Percentiles rank a stretch among this genome's conserved stretches.
Conservation (phyloP, 2,888 invertebrate species). For the Tenodera sinensis region DNA sequence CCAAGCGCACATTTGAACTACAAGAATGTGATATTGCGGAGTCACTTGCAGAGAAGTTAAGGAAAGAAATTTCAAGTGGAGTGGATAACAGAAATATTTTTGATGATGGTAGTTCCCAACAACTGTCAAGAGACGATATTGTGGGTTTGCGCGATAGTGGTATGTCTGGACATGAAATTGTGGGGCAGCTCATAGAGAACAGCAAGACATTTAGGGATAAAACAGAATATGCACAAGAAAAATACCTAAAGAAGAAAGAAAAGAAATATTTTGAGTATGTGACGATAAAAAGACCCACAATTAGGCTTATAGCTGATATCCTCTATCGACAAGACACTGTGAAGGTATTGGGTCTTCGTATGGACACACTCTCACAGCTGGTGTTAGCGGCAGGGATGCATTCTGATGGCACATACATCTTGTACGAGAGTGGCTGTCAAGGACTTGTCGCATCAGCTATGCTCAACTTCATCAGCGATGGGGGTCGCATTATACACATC, state of each 20-base stretch:
- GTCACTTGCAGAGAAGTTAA: conserved; percentile 58
- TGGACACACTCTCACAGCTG: conserved; percentile 87
- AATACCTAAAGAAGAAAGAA: conserved; percentile 92
- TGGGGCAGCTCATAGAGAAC: conserved; percentile 82
- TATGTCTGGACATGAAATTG: conserved; percentile 74
- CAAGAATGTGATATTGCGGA: conserved; percentile 50
- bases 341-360: conserved; percentile 72
- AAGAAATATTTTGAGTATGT: conserved; percentile 87
- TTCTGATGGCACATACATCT: conserved; percentile 63
- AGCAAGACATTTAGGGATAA: conserved; percentile 87
- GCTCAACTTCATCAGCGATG: conserved; percentile 68
- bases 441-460: conserved; percentile 82
- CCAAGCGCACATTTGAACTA: conserved; percentile 52
- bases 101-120: conserved; percentile 78
- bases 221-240: conserved; percentile 90
- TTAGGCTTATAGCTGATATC: conserved; percentile 78
- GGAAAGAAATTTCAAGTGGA: conserved; percentile 62
- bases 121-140: conserved; percentile 78
- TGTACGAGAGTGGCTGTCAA: conserved; percentile 86
- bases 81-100: conserved; percentile 79
- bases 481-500: conserved; percentile 67
- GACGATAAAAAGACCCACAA: conserved; percentile 73
- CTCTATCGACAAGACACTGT: conserved; percentile 75
- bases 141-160: conserved; percentile 72
- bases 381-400: conserved; percentile 77